These are phyloP conservation scores for Centropus bengalensis DNA, from an alignment of 2,113 vertebrate species.

Conservation along the genomic window DNA sequence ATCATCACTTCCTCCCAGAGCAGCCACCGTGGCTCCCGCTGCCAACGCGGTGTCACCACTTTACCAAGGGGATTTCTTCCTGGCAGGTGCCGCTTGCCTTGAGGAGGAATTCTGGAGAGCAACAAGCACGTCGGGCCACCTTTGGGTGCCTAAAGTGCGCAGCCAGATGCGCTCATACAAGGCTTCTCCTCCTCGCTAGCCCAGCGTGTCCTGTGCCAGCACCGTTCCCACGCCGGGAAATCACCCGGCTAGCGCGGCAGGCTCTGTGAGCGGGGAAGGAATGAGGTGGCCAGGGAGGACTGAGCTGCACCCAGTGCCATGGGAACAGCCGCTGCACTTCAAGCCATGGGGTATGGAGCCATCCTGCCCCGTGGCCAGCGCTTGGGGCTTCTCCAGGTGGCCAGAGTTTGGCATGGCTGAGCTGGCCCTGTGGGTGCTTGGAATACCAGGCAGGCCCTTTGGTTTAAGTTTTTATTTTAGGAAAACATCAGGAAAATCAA, in stretches of 20 bases:
- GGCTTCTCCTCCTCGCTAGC: neutral
- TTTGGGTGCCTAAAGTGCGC: neutral
- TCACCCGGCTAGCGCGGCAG: neutral
- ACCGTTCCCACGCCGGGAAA: neutral
- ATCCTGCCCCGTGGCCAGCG: neutral
- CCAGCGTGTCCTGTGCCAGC: neutral
- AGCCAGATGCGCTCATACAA: accelerated
- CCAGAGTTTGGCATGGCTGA: neutral
- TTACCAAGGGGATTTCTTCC: neutral
- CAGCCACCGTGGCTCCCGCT: neutral
- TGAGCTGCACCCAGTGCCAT: accelerated
- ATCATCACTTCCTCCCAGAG: accelerated
- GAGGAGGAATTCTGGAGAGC: neutral
- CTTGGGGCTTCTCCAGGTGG: neutral
- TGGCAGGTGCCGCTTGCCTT: neutral
- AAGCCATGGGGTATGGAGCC: neutral
- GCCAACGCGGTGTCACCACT: neutral
- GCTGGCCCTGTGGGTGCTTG: no score
- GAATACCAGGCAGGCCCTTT: no score
- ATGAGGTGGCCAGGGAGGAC: no score
- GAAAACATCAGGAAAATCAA: neutral
- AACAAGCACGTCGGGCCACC: no score
- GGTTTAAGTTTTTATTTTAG: no score
- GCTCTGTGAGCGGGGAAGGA: neutral
- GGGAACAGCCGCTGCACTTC: neutral